Evolutionary conservation across 2,113 vertebrate genomes (phyloP).

Genomic region (Bufo bufo): DNA sequence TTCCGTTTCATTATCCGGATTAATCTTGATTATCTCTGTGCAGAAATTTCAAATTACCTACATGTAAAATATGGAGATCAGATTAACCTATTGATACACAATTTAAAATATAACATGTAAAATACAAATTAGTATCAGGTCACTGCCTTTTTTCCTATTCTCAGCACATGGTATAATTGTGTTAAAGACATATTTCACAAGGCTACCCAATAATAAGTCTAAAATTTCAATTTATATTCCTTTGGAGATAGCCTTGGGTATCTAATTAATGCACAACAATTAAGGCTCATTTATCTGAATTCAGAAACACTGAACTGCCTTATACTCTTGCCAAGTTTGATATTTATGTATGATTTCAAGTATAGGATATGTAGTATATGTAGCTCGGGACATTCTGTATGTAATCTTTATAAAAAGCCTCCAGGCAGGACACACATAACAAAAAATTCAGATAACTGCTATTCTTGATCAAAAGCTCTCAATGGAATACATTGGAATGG

Average conservation of each 20-base stretch:
- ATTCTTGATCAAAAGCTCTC: conserved; percentile 75
- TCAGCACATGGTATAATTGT: conserved; percentile 44
- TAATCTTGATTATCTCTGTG: conserved; percentile 20
- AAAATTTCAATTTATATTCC: conserved; percentile 68
- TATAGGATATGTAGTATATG: conserved; percentile 59
- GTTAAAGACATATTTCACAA: conserved; percentile 57
- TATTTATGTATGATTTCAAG: conserved; percentile 70
- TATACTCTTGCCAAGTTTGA: conserved; percentile 66
- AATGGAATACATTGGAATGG: conserved; percentile 78
- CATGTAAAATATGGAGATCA: conserved; percentile 52
- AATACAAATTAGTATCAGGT: conserved; percentile 58
- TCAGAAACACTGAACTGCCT: conserved; percentile 62
- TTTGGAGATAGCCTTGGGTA: conserved; percentile 68
- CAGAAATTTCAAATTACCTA: conserved; percentile 47
- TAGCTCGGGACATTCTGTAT: conserved; percentile 62
- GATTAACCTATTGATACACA: conserved; percentile 58
- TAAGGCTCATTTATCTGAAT: conserved; percentile 68
- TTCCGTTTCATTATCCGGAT: conserved; percentile 2
- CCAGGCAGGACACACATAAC: conserved; percentile 70
- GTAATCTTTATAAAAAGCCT: conserved; percentile 70
- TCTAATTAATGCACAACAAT: conserved; percentile 70
- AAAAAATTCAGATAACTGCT: conserved; percentile 74
- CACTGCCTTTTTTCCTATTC: conserved; percentile 54
- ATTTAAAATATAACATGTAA: conserved; percentile 57
- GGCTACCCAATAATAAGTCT: conserved; percentile 63